Evolutionary conservation across 2,888 invertebrate species (phyloP), one percentile per base, ranked within the genome.

Genomic region (Callimorpha dominula): DNA sequence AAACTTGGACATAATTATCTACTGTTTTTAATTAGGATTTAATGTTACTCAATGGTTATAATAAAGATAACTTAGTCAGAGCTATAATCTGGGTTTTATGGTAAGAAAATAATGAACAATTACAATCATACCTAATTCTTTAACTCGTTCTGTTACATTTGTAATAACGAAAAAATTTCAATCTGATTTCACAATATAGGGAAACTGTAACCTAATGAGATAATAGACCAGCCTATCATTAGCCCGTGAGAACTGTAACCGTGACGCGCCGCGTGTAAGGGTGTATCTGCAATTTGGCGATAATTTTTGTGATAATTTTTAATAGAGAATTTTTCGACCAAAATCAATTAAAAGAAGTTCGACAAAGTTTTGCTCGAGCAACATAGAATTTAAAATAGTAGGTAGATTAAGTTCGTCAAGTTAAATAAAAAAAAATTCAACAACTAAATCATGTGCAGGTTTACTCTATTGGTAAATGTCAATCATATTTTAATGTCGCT

Each of bases 1-100:
- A 81, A 82, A 84, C 78, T 81, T 77, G 76, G 63, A 64, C 71
- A 75, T 83, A 85, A 88, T 84, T 83, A 84, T 65, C 68, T 74
- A 68, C 78, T 52, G 57, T 77, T 81, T 82, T 84, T 85, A 81
- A 86, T 81, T 81, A 82, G 72, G 69, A 70, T 84, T 74, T 81
- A 65, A 46, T 17, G 9, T 72, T 46, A 68, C 43, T 43, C 60
- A 71, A 66, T 50, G 14, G 46, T 42, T 43, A 64, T 68, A 75
- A 77, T 78, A 79, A 77, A 78, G 66, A 72, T 69, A 4, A 11
- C 52, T 42, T 54, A 12, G 31, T 65, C 65, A 65, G 20, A 65
- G n/a, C 40, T 40, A n/a, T 64, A 42, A n/a, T 20, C 46, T n/a
- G 12, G 43, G 9, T 46, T 46, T 46, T 46, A 46, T 46, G 43